Evolutionary conservation across 2,797 vertebrate genomes (phyloP).

Genomic region (Eupleurogrammus muticus): DNA sequence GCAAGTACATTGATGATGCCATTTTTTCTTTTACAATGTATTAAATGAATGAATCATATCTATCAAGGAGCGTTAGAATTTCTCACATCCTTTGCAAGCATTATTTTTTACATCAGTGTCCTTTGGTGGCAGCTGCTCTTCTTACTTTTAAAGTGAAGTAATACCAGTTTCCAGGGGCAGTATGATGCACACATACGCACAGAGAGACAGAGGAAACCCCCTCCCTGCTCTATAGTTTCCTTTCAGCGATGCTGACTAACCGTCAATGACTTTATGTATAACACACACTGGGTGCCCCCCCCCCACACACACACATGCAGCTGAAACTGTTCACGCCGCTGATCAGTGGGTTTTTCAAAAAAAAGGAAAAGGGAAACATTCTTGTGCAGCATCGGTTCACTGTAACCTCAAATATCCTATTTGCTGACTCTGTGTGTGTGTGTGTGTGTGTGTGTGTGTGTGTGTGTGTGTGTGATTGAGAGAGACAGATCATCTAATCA

Average conservation of each 20-base stretch:
- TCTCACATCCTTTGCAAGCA: no score
- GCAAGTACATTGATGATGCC: no score
- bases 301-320: conserved; percentile 22
- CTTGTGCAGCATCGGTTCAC: not conserved
- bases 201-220: conserved; percentile 18
- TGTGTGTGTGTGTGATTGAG: not conserved
- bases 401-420: not conserved
- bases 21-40: no score
- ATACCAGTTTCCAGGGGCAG: not conserved
- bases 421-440: not conserved
- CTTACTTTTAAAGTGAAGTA: not conserved
- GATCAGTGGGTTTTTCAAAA: conserved; percentile 15
- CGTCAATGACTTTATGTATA: not conserved
- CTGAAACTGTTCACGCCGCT: not conserved
- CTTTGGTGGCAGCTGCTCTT: not conserved
- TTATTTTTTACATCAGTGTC: not conserved
- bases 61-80: not conserved
- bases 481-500: no score
- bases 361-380: not conserved
- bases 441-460: not conserved
- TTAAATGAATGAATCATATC: no score
- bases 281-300: conserved; percentile 14
- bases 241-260: conserved; percentile 41
- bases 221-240: conserved; percentile 15
- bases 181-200: not conserved